Base-by-base conservation (phyloP, 1,140 invertebrate species). In the Cyclina sinensis region DNA sequence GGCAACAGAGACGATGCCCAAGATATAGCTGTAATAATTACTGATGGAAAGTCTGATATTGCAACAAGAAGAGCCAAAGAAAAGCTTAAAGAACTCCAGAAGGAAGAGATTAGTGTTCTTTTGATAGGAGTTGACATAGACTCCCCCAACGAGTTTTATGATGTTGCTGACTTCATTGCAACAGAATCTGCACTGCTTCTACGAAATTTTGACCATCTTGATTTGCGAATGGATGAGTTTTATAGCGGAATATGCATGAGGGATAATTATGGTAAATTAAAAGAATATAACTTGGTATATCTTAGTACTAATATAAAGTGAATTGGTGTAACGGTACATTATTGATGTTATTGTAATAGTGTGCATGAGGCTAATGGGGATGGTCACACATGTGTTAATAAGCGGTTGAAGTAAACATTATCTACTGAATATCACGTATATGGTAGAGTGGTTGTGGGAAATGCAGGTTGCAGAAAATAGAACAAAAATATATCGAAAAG, bases 191-290 rank as follows among this genome's bases (percentile, higher is more conserved):
- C 35, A 3, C 24, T 70, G 12, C 39, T 76, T 30, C 27, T 74
- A 2, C 54, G 48, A 16, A 73, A 89, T 32, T 85, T 89, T 70
- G 59, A 59, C 43, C 57, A 89, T 57, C 48, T 89, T 1, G n/a
- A 43, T 18, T 30, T 62, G 12, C 37, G 57, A 7, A 14, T 57
- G 14, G 73, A 85, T 39, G 39, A 79, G 32, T n/a, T 89, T 5
- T 89, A 74, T 68, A 43, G 39, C 43, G 57, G 32, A 18, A 16
- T 86, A 7, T 89, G 81, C 83, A 57, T 51, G 54, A 43, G 37
- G 54, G 81, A 74, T 83, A 79, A 39, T 21, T 18, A 18, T 68
- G 57, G 35, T 54, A 43, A 32, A 18, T 32, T 51, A 27, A 18
- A 11, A n/a, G n/a, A n/a, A n/a, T n/a, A n/a, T n/a, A n/a, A n/a